Evolutionary conservation across 1,140 invertebrate species (phyloP), one percentile per base, ranked within the genome.

Genomic region (Atta texana): DNA sequence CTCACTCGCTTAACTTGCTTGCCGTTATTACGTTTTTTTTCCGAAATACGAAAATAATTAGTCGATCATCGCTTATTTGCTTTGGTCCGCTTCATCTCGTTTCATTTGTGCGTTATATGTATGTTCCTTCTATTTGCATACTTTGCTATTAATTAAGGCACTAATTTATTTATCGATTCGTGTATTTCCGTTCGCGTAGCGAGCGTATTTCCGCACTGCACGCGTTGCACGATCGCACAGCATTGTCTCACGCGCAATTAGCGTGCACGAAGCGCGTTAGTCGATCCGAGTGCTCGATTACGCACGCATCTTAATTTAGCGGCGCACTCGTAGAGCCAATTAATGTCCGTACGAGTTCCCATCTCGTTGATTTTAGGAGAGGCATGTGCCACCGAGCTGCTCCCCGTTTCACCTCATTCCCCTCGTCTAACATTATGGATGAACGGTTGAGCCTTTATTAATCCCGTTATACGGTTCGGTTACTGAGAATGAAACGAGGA

Each of bases 361-460:
- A n/a, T 55, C 64, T 59, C 61, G 63, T 21, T 53, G 71, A 55
- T 78, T 68, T 61, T 82, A 55, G 81, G 63, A 86, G 68, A 77
- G 31, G 84, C 82, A 76, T 71, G 76, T 81, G 81, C 85, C 68
- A 21, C 61, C 55, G 5, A 49, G 5, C 53, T 18, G 34, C 49
- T 16, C 14, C 34, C 34, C 59, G 59, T 51, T n/a, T 49, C 49
- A 16, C 63, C 59, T 68, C 59, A 21, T 14, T 34, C 49, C 59
- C 59, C 51, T 57, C 57, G 24, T 53, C 78, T 44, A 53, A 53
- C 63, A 89, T 89, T 63, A 85, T 92, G 89, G 92, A 91, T 82
- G 90, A 92, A 91, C 86, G 89, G 85, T 78, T 72, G 88, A 71
- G 76, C 84, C 91, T 90, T 93, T 93, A 93, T 92, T 94, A 94